phyloP scores from a whole-genome alignment of 2,113 vertebrate genomes.

The Carassius carassius region DNA sequence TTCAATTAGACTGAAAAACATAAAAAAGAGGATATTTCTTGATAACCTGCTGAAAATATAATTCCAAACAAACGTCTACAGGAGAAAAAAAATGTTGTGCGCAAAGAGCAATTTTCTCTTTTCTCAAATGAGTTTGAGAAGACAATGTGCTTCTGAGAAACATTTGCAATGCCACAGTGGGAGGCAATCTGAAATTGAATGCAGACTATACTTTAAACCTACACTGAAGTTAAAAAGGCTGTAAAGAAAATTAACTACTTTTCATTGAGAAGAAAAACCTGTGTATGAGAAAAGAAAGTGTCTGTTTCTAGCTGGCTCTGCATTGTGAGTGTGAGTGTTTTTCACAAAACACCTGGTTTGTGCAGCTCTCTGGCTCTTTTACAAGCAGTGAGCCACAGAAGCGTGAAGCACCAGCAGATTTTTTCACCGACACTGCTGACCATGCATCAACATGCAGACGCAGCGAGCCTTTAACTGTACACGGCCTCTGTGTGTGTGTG shows the following conservation, averaged over 20 bases:
- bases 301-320: not conserved
- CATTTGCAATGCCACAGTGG: constrained; percentile 14
- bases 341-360: constrained; percentile 28
- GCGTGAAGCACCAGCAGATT: constrained; percentile 33
- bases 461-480: not conserved
- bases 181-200: constrained; percentile 10
- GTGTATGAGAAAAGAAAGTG: not conserved
- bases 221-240: constrained; percentile 23
- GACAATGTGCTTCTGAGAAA: constrained; percentile 1
- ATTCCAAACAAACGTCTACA: not conserved
- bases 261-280: constrained; percentile 13
- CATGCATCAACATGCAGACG: constrained; percentile 27
- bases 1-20: not conserved
- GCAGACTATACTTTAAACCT: constrained; percentile 2
- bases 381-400: constrained; percentile 59
- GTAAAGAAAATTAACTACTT: constrained; percentile 34
- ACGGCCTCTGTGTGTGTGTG: not conserved
- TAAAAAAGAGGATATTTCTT: not conserved
- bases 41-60: not conserved
- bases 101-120: not conserved
- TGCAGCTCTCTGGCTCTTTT: constrained; percentile 34
- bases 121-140: constrained; percentile 23
- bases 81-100: not conserved
- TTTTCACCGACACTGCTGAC: constrained; percentile 31
- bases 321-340: constrained; percentile 9